Evolutionary conservation across 1,140 invertebrate genomes (phyloP).

Genomic region (Holotrichia oblita): DNA sequence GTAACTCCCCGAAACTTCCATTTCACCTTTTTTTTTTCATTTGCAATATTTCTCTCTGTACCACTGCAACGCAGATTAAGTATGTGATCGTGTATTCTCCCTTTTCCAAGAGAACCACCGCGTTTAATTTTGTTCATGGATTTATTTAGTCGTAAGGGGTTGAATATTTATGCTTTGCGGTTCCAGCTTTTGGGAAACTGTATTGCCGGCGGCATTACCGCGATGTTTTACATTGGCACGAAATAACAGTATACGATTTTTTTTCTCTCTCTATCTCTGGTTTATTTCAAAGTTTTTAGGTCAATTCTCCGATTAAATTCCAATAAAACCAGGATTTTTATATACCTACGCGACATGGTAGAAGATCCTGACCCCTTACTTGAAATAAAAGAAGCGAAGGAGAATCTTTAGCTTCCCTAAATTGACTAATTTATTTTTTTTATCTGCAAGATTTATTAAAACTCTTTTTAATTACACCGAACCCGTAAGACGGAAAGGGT

Average conservation of each 20-base stretch:
- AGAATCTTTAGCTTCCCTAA: not conserved
- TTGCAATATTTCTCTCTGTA: constrained; percentile 7
- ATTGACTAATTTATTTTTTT: constrained; percentile 7
- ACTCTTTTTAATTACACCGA: constrained; percentile 20
- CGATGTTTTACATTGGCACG: not conserved
- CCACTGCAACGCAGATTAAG: constrained; percentile 18
- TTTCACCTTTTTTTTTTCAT: constrained; percentile 15
- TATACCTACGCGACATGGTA: too few species aligned
- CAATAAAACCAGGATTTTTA: too few species aligned
- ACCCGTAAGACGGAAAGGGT: not conserved
- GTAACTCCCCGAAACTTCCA: not conserved
- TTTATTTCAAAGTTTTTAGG: not conserved
- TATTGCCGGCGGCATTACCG: not conserved
- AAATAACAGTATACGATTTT: not conserved
- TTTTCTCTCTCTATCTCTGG: not conserved
- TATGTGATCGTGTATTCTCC: constrained; percentile 17
- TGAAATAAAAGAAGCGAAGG: not conserved
- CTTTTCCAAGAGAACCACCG: not conserved
- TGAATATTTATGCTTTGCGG: constrained; percentile 33
- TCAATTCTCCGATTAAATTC: not conserved
- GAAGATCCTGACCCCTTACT: not conserved
- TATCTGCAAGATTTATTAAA: constrained; percentile 30
- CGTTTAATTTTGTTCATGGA: constrained; percentile 19
- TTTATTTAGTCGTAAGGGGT: constrained; percentile 29
- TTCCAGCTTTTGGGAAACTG: not conserved